A percentile compares a stretch with the other conserved stretches of the same genome.
Conservation (phyloP, 2,888 invertebrate species). For the Boloria selene region DNA sequence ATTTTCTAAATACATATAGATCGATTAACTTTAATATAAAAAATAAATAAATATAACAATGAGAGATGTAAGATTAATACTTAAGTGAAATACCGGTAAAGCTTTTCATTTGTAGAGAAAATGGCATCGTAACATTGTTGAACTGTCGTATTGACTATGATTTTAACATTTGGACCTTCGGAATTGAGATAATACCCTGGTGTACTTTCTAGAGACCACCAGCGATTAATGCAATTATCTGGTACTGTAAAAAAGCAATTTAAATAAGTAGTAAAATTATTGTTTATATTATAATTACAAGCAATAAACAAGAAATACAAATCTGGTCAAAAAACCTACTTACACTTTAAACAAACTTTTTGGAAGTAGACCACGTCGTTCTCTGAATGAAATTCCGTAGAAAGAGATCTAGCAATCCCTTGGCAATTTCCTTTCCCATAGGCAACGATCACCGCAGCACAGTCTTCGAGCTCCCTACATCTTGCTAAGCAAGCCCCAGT, state of each 20-base stretch:
- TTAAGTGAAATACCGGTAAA: conserved; percentile 53
- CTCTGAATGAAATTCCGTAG: conserved; percentile 66
- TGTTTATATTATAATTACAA: not conserved
- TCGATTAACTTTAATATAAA: not conserved
- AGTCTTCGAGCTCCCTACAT: conserved; percentile 72
- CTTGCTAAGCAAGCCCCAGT: conserved; percentile 70
- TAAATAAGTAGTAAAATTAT: not conserved
- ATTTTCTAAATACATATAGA: not conserved
- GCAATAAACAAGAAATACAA: not conserved
- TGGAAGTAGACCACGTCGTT: conserved; percentile 85
- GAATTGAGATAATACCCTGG: conserved; percentile 89
- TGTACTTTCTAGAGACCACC: conserved; percentile 90
- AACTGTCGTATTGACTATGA: conserved; percentile 84
- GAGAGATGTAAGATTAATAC: not conserved
- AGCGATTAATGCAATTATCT: conserved; percentile 79
- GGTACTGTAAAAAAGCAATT: conserved; percentile 52
- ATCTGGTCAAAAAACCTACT: conserved; percentile 6
- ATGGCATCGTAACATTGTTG: conserved; percentile 84
- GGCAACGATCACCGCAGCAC: conserved; percentile 73
- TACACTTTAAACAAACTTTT: conserved; percentile 83
- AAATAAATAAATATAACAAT: not conserved
- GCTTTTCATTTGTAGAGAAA: conserved; percentile 52
- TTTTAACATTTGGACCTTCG: conserved; percentile 81
- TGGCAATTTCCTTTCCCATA: conserved; percentile 76
- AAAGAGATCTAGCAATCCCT: conserved; percentile 58